A percentile compares a stretch with the other conserved stretches of the same genome.
These are phyloP conservation scores for Sphaeramia orbicularis DNA, from an alignment of 2,797 vertebrate species.

Conservation along the genomic window DNA sequence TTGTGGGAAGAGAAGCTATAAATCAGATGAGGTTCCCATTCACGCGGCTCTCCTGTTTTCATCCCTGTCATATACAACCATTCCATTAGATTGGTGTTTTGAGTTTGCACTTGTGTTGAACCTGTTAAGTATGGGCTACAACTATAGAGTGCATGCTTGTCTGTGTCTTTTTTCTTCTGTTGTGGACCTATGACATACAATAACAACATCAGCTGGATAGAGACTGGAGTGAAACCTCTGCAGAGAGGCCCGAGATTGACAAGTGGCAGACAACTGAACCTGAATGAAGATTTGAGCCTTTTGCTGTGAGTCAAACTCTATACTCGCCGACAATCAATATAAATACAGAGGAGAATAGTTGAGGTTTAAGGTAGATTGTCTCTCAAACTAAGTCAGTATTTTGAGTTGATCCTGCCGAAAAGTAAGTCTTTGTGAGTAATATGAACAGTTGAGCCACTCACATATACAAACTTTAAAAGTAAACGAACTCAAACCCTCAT, in stretches of 20 bases:
- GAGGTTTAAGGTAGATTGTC: no score
- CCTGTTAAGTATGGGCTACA: constrained; percentile 41
- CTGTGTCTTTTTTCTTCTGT: constrained; percentile 32
- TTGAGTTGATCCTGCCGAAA: no score
- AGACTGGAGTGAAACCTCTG: neutral
- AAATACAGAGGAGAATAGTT: no score
- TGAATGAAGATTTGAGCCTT: neutral
- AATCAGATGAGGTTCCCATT: constrained; percentile 61
- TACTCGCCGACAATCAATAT: neutral
- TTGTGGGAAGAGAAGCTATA: constrained; percentile 55
- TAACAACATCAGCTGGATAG: neutral
- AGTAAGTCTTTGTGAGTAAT: no score
- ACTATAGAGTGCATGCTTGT: constrained; percentile 20
- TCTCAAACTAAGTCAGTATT: no score
- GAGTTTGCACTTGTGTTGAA: constrained; percentile 64
- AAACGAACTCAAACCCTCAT: no score
- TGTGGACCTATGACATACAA: constrained; percentile 14
- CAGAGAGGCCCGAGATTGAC: neutral
- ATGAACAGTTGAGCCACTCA: no score
- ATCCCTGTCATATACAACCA: constrained; percentile 55
- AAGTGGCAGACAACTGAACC: neutral
- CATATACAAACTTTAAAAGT: no score
- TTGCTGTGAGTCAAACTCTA: neutral
- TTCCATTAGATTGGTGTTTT: constrained; percentile 56
- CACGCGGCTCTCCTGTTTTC: constrained; percentile 59